Evolutionary conservation across 2,797 vertebrate genomes (phyloP).

Genomic region (Aldrovandia affinis): DNA sequence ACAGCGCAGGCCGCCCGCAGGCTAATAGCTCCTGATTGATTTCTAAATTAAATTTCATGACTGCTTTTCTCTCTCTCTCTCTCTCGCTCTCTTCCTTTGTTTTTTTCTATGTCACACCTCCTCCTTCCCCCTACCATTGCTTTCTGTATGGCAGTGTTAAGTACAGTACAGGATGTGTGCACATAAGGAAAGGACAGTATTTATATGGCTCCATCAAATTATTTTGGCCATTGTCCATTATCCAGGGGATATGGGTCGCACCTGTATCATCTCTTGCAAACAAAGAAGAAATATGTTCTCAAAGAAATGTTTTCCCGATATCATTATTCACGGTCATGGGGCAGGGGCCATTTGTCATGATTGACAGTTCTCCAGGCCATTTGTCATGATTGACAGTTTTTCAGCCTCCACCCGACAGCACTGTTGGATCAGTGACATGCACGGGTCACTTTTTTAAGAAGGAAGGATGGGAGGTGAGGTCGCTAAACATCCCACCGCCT

Average conservation of each 20-base stretch:
- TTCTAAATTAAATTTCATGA: slow-evolving; percentile 66
- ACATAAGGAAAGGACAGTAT: too few relatives aligned
- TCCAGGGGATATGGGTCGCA: background rate
- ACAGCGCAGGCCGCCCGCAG: slow-evolving; percentile 36
- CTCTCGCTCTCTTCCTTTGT: slow-evolving; percentile 8
- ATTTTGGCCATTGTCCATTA: background rate
- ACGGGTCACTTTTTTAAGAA: background rate
- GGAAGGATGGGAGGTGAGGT: background rate
- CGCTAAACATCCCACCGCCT: background rate
- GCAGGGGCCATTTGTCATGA: background rate
- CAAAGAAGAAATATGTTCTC: too few relatives aligned
- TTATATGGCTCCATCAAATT: background rate
- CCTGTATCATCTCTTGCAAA: too few relatives aligned
- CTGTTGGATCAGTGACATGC: background rate
- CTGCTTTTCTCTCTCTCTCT: slow-evolving; percentile 39
- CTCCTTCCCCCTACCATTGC: background rate
- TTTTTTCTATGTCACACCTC: slow-evolving; percentile 4
- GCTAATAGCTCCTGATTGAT: slow-evolving; percentile 74
- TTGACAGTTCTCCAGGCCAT: background rate
- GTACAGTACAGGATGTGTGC: background rate
- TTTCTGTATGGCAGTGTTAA: background rate
- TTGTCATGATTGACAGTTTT: background rate
- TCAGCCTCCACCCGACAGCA: background rate
- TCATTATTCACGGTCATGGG: background rate
- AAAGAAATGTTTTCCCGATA: background rate